These are phyloP conservation scores for Drosophila recens DNA, from an alignment of 2,888 invertebrate species.

Conservation along the genomic window DNA sequence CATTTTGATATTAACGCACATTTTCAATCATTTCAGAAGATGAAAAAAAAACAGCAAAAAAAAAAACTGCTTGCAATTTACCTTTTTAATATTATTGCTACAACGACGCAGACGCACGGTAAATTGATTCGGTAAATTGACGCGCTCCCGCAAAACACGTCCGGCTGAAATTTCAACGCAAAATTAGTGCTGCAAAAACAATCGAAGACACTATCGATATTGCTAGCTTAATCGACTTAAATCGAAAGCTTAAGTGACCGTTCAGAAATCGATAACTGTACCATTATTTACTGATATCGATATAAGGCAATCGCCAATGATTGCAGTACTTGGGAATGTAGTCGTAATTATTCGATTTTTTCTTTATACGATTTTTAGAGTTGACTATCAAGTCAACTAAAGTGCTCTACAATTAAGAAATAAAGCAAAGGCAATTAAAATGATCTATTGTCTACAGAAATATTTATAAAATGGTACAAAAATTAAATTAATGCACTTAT, in stretches of 20 bases:
- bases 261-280: slow-evolving; percentile 1
- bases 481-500: not conserved
- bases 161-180: slow-evolving; percentile 63
- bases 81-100: slow-evolving; percentile 66
- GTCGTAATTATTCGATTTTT: too few species aligned
- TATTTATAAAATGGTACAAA: not conserved
- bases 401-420: too few species aligned
- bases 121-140: slow-evolving; percentile 51
- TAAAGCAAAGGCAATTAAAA: too few species aligned
- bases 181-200: slow-evolving; percentile 51
- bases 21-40: slow-evolving; percentile 53
- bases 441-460: not conserved
- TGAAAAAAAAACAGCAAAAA: slow-evolving; percentile 48
- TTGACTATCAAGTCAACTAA: too few species aligned
- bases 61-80: slow-evolving; percentile 70
- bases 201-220: slow-evolving; percentile 38
- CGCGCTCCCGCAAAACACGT: slow-evolving; percentile 60
- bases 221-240: slow-evolving; percentile 1
- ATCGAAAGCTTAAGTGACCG: slow-evolving; percentile 1
- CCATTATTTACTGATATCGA: not conserved
- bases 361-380: too few species aligned
- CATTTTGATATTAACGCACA: slow-evolving; percentile 57
- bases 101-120: slow-evolving; percentile 65
- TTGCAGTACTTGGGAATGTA: not conserved
- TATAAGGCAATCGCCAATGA: not conserved